These are phyloP conservation scores for Bungarus multicinctus DNA, from an alignment of 2,113 vertebrate species.

Conservation along the genomic window DNA sequence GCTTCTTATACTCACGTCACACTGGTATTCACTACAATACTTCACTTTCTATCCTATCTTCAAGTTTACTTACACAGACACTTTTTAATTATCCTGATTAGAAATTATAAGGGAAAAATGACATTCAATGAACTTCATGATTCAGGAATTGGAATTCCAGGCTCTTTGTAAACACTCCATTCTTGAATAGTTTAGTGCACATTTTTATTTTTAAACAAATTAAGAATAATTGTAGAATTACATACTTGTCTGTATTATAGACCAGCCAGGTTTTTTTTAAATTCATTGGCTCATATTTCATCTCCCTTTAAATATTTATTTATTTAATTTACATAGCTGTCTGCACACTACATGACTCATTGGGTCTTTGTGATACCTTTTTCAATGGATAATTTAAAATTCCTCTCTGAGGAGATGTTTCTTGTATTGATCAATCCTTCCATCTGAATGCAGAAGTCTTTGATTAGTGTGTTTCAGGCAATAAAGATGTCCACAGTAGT, in stretches of 20 bases:
- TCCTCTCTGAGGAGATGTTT: constrained; percentile 56
- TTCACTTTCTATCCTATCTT: neutral
- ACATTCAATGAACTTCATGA: neutral
- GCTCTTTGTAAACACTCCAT: neutral
- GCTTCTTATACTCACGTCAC: neutral
- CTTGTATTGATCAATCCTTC: constrained; percentile 58
- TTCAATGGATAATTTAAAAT: constrained; percentile 63
- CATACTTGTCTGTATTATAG: neutral
- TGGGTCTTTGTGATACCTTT: constrained; percentile 56
- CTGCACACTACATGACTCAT: neutral
- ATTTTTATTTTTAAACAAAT: neutral
- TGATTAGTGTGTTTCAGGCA: constrained; percentile 78
- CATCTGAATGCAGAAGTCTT: constrained; percentile 68
- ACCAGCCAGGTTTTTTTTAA: neutral
- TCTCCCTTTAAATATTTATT: constrained; percentile 40
- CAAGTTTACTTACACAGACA: neutral
- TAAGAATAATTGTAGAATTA: neutral
- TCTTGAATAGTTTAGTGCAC: neutral
- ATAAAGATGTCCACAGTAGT: constrained; percentile 74
- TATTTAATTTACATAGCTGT: neutral
- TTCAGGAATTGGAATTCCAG: neutral
- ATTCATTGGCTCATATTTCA: constrained; percentile 24
- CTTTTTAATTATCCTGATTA: neutral
- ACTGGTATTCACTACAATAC: neutral
- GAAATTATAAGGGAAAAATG: neutral